phyloP scores from a whole-genome alignment of 2,888 invertebrate genomes.

The Ferdinandea cuprea region DNA sequence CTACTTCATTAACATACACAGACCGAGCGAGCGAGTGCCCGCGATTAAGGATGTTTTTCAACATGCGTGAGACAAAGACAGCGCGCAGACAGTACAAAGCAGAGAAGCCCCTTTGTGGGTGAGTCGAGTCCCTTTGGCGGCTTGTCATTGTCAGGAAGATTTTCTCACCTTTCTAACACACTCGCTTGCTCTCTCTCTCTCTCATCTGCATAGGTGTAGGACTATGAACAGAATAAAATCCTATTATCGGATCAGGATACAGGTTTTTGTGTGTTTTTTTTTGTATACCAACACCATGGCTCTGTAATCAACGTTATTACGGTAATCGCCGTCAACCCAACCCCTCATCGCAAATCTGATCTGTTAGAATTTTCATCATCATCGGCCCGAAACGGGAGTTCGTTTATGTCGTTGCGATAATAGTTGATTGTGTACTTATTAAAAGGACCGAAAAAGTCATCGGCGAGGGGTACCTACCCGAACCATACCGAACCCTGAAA shows the following conservation, averaged over 20 bases:
- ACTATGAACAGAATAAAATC: conserved; percentile 31
- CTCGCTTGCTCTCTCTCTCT: too few relatives aligned
- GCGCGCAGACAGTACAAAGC: background rate
- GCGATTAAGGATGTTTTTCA: conserved; percentile 39
- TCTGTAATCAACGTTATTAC: conserved; percentile 69
- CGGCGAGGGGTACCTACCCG: background rate
- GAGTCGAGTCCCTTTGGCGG: conserved; percentile 43
- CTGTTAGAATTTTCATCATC: conserved; percentile 55
- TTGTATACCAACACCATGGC: conserved; percentile 26
- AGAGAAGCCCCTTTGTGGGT: too few relatives aligned
- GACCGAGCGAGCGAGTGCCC: background rate
- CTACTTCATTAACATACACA: conserved; percentile 74
- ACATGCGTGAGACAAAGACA: background rate
- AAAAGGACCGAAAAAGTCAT: conserved; percentile 49
- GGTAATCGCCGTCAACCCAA: conserved; percentile 62
- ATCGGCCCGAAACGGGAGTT: conserved; percentile 53
- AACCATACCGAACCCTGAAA: conserved; percentile 1
- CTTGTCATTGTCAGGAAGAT: conserved; percentile 23
- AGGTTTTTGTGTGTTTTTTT: conserved; percentile 3
- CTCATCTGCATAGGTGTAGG: conserved; percentile 65
- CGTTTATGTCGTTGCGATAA: conserved; percentile 57
- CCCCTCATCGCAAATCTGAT: conserved; percentile 29
- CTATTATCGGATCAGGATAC: conserved; percentile 70
- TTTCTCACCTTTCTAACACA: conserved; percentile 60
- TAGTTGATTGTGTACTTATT: conserved; percentile 67